phyloP scores from a whole-genome alignment of 1,140 invertebrate species.

The Varroa destructor region DNA sequence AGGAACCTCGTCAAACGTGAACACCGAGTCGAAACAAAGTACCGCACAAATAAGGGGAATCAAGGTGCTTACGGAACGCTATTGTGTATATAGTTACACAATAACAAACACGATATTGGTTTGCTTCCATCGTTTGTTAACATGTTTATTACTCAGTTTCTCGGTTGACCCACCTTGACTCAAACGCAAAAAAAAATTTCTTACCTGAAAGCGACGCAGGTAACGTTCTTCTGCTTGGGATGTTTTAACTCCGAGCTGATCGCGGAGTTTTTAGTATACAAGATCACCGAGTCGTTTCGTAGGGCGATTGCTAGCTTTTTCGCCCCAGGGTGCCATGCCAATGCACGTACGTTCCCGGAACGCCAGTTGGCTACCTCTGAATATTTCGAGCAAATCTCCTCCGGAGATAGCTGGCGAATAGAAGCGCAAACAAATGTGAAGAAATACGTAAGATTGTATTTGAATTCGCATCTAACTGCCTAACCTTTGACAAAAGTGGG shows the following conservation, averaged over 20 bases:
- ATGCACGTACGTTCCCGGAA: slow-evolving; percentile 12
- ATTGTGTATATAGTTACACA: too few species aligned
- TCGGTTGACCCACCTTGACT: too few species aligned
- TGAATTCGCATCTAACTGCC: not conserved
- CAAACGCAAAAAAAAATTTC: too few species aligned
- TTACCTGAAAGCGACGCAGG: slow-evolving; percentile 23
- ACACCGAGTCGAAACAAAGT: too few species aligned
- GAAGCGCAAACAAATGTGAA: too few species aligned
- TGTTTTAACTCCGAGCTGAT: slow-evolving; percentile 18
- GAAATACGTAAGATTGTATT: not conserved
- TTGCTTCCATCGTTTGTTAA: too few species aligned
- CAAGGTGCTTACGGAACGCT: too few species aligned
- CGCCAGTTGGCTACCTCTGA: slow-evolving; percentile 12
- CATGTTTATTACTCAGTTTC: too few species aligned
- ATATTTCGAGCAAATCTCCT: slow-evolving; percentile 18
- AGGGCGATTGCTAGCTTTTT: slow-evolving; percentile 18
- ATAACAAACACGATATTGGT: too few species aligned
- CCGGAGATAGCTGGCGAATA: not conserved
- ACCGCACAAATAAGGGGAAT: too few species aligned
- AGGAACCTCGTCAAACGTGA: too few species aligned
- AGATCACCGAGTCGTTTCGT: slow-evolving; percentile 7
- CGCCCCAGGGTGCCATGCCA: slow-evolving; percentile 11
- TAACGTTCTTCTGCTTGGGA: slow-evolving; percentile 13
- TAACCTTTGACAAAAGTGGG: not conserved
- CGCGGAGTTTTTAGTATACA: slow-evolving; percentile 8